A percentile compares a stretch with the other conserved stretches of the same genome.
These are phyloP conservation scores for Adela reaumurella DNA, from an alignment of 2,888 invertebrate genomes.

Conservation along the genomic window DNA sequence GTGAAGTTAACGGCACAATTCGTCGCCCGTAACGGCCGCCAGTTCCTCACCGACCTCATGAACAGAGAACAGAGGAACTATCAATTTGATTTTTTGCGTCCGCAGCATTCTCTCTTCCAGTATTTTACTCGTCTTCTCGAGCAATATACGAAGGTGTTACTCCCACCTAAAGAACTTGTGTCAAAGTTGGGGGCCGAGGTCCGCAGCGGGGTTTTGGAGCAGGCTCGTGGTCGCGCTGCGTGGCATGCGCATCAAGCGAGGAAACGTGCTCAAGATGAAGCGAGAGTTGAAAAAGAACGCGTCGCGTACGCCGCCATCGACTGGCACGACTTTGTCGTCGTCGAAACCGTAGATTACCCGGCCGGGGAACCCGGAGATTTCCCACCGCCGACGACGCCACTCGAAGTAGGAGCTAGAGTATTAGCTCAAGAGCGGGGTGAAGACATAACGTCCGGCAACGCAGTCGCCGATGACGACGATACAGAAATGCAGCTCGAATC, in stretches of 20 bases:
- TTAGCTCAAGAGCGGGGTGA: constrained; percentile 76
- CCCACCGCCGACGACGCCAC: constrained; percentile 95
- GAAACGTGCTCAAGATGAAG: constrained; percentile 89
- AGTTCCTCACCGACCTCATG: constrained; percentile 97
- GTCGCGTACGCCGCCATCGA: constrained; percentile 96
- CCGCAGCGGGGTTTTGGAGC: constrained; percentile 69
- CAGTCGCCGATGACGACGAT: constrained; percentile 58
- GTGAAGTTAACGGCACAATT: constrained; percentile 98
- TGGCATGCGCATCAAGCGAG: constrained; percentile 96
- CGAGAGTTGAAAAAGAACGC: constrained; percentile 91
- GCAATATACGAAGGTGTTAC: constrained; percentile 96
- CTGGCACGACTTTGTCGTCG: constrained; percentile 99
- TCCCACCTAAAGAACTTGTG: constrained; percentile 91
- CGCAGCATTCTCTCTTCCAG: constrained; percentile 96
- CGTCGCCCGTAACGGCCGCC: constrained; percentile 96
- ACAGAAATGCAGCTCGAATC: constrained; percentile 90
- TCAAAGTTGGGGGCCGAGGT: constrained; percentile 76
- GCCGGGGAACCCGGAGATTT: constrained; percentile 94
- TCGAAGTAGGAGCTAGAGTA: constrained; percentile 93
- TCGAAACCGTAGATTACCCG: constrained; percentile 98
- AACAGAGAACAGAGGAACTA: constrained; percentile 96
- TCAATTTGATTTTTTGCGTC: constrained; percentile 97
- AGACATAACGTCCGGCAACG: constrained; percentile 47
- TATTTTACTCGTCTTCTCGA: constrained; percentile 98
- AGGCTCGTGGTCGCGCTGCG: constrained; percentile 90